Evolutionary conservation across 2,888 invertebrate species (phyloP).

Genomic region (Cosmia trapezina): DNA sequence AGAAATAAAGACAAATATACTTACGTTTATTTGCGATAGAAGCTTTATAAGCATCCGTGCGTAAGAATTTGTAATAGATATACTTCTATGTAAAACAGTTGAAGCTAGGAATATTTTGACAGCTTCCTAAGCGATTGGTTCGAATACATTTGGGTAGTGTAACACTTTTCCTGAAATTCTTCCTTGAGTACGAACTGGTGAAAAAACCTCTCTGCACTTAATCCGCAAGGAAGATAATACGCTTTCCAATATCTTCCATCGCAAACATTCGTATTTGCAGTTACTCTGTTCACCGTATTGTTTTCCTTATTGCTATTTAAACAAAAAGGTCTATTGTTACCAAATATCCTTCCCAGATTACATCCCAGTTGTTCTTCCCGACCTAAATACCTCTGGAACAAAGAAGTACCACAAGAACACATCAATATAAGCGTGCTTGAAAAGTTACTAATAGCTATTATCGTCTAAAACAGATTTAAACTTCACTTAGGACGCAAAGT

Average conservation of each 20-base stretch:
- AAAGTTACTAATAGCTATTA: slow-evolving; percentile 72
- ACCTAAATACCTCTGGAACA: slow-evolving; percentile 59
- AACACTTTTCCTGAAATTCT: slow-evolving; percentile 8
- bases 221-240: slow-evolving; percentile 48
- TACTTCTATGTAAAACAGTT: neutral
- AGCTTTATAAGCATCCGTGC: too few relatives aligned
- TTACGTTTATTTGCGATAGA: too few relatives aligned
- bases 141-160: slow-evolving; percentile 16
- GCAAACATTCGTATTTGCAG: slow-evolving; percentile 60
- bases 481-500: slow-evolving; percentile 65
- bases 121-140: slow-evolving; percentile 9
- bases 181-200: slow-evolving; percentile 1
- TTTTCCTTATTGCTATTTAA: slow-evolving; percentile 52
- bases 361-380: slow-evolving; percentile 46
- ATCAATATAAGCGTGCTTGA: slow-evolving; percentile 63
- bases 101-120: neutral
- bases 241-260: slow-evolving; percentile 50
- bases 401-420: slow-evolving; percentile 50
- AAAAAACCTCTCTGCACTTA: slow-evolving; percentile 20
- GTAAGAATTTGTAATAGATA: slow-evolving; percentile 4
- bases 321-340: slow-evolving; percentile 59
- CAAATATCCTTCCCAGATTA: slow-evolving; percentile 55
- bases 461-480: slow-evolving; percentile 71
- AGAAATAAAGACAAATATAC: too few relatives aligned
- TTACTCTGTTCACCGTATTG: slow-evolving; percentile 44